These are phyloP conservation scores for Sinocyclocheilus anophthalmus DNA, from an alignment of 2,113 vertebrate genomes.

Conservation along the genomic window DNA sequence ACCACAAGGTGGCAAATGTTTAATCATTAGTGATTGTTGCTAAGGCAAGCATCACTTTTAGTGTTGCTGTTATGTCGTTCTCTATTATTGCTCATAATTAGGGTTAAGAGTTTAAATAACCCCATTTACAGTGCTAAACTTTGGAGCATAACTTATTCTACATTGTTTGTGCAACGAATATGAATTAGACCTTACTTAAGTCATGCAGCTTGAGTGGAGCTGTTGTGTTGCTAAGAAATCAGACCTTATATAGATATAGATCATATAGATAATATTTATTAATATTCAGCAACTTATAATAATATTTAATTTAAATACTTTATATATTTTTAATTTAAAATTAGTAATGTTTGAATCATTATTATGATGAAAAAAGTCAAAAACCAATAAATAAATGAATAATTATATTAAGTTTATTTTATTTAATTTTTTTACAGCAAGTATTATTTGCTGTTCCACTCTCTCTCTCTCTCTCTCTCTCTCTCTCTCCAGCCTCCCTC, in stretches of 20 bases:
- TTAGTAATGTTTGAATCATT: background rate
- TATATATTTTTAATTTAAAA: no score
- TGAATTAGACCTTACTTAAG: background rate
- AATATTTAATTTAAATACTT: no score
- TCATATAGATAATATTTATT: background rate
- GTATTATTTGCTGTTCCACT: no score
- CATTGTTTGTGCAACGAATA: background rate
- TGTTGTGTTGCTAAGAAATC: background rate
- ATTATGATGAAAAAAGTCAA: background rate
- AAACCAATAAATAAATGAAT: no score
- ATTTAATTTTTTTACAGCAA: no score
- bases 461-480: no score
- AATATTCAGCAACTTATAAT: background rate
- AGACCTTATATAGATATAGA: background rate
- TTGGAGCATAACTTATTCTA: background rate
- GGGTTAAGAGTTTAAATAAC: background rate
- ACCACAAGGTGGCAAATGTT: conserved; percentile 34
- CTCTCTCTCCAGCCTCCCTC: no score
- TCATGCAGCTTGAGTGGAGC: background rate
- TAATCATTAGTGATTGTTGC: background rate
- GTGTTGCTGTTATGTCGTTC: background rate
- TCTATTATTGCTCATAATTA: background rate
- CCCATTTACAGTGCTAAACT: background rate
- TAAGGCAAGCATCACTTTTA: background rate
- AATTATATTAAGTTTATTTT: no score